Evolutionary conservation across 2,113 vertebrate genomes (phyloP), one percentile per base, ranked within the genome.

Genomic region (Spilogale gracilis): DNA sequence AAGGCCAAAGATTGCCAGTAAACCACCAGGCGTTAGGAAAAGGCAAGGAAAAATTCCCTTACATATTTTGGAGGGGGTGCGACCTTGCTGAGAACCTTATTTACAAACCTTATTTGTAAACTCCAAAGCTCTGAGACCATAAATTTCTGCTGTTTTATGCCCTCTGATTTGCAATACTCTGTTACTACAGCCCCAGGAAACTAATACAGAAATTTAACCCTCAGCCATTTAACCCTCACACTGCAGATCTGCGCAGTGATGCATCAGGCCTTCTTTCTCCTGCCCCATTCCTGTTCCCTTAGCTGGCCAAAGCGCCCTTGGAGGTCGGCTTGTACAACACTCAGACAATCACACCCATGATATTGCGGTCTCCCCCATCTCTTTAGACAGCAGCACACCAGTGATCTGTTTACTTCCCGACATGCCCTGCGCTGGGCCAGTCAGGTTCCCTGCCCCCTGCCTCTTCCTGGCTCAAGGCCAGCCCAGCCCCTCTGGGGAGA

Each of bases 401-500:
- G 84, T 91, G 90, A 87, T 95, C 86, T 97, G 87, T 96, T 97
- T 97, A 98, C 94, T 97, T 98, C 96, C 92, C 76, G 10, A 84
- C 80, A 97, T 69, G 73, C 87, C 79, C 90, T 90, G 95, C 48
- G 7, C 83, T 80, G 52, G 95, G 92, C 67, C 80, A 48, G 87
- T 84, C 90, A 95, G 83, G 94, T 97, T 96, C 87, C 87, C 82
- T 95, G 98, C 97, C 97, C 97, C 90, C 96, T 93, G 94, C 97
- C 89, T 98, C 85, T 93, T 97, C 43, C 91, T 98, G 97, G 97
- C 97, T 94, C 96, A 61, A 48, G 84, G 97, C 98, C 98, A 98
- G 97, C 92, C 56, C 71, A 92, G 61, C 91, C 96, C 88, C 97
- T 98, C 98, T 97, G 69, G 97, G 95, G 98, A 98, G 94, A 96